Base-by-base conservation (phyloP, 1,140 invertebrate genomes). In the Psix sp. region DNA sequence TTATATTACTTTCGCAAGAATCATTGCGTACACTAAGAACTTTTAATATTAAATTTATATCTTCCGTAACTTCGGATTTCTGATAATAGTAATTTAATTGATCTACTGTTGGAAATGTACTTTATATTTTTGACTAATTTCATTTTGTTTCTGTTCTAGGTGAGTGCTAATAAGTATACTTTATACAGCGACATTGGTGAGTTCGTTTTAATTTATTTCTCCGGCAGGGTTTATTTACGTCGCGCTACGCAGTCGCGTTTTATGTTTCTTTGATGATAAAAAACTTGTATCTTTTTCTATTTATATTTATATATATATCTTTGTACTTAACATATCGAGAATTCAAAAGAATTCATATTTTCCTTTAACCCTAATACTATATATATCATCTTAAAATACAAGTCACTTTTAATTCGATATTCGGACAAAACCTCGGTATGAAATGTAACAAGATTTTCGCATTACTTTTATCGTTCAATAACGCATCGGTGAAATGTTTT, bases 81-180 rank as follows among this genome's bases (percentile, higher is more conserved):
- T 46, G 15, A 16, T 33, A 51, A 68, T 31, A 10, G 16, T 24
- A 4, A 24, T 24, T n/a, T n/a, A n/a, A n/a, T n/a, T n/a, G n/a
- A n/a, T n/a, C n/a, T n/a, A n/a, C n/a, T n/a, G n/a, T n/a, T n/a
- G n/a, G n/a, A n/a, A n/a, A n/a, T n/a, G n/a, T n/a, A n/a, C n/a
- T n/a, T n/a, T n/a, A n/a, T n/a, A 24, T 24, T 40, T 29, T 29
- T 42, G 51, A 57, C 54, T 65, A 48, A 60, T 51, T 14, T 51
- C 20, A 56, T 74, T 74, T 31, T 74, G 43, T 78, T 74, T 82
- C 38, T 83, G 79, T 83, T 82, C 35, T 73, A 83, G 81, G 81
- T 83, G 72, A 83, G 81, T 79, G 70, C 35, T 62, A 71, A 71
- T 54, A 36, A 51, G 16, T 38, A 42, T 38, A 17, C 35, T 18